Base-by-base conservation (phyloP, 2,113 vertebrate species). In the Callopanchax toddi region DNA sequence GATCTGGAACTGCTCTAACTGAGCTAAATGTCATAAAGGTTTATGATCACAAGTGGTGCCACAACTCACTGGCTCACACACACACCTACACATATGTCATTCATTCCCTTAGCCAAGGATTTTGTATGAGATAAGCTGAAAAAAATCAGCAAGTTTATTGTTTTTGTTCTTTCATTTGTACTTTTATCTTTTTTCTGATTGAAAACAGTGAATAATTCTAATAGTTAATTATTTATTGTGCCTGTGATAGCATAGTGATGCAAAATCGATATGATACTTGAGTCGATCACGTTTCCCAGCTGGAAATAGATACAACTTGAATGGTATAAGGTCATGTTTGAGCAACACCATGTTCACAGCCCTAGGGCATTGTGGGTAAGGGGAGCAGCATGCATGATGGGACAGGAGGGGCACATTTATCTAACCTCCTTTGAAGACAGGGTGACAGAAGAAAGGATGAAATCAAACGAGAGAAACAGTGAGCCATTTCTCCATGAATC, bases 341-440 rank as follows among this genome's bases (percentile, higher is more conserved):
- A 85, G 61, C 29, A 51, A 85, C 76, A 78, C 67, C 81, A 86
- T 77, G 82, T 86, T 85, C 72, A 62, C 52, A 76, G 76, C 88
- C 79, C 85, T 66, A 63, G 83, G 86, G 86, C 83, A 86, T 83
- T 82, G 78, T 78, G 78, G 82, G 36, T 37, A 9, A 12, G 36
- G 76, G 67, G 67, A 71, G 70, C 78, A 80, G 71, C 75, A 78
- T 86, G 81, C 76, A 75, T 84, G 79, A 86, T 74, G 83, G 78
- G 75, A 85, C 61, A 80, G 83, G 73, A 86, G 67, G 63, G 73
- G 85, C 81, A 67, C 62, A 77, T 86, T 86, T 87, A 83, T 76
- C 82, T 83, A 76, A 67, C 70, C 74, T 87, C 78, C 51, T 86
- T 85, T 83, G 52, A 39, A 67, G 43, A 61, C 45, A 69, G 50